Evolutionary conservation across 2,113 vertebrate species (phyloP), one percentile per base, ranked within the genome.

Genomic region (Crotophaga sulcirostris): DNA sequence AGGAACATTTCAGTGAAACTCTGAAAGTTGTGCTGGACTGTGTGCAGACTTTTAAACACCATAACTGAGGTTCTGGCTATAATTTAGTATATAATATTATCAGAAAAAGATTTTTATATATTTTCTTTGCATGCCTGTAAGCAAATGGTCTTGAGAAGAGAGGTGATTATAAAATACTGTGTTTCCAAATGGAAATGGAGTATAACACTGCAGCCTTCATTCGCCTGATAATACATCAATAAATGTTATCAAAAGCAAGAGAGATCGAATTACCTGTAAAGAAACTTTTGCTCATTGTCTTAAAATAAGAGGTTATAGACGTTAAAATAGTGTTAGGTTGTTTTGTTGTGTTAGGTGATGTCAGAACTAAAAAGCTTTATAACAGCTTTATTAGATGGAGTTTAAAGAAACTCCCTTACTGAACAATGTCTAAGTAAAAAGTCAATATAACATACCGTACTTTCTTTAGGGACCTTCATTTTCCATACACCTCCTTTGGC

Each of bases 401-500:
- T 36, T 76, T 55, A 64, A 91, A 64, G 83, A 74, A 72, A 28
- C 7, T 10, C 49, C 80, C 64, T 47, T 60, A 63, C 5, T 42
- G 60, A 94, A 89, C 51, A 63, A 38, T 18, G 29, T 38, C 31
- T 13, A 51, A 93, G 55, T 60, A 62, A 84, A 29, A 60, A 51
- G 26, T 38, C 60, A 77, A 6, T 44, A 64, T 55, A n/a, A 97
- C 99, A 79, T 98, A 99, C 99, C 73, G 98, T 98, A 96, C 98
- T 98, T 92, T 99, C 99, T 97, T 99, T 99, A 59, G 99, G 98
- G 36, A 99, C 98, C 98, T 99, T 99, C 98, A 99, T 99, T 97
- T 99, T 99, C 99, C 99, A 99, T 29, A 99, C 97, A 2, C 99
- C 99, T 52, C 99, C 99, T 97, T 99, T 99, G 51, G 99, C 99